These are phyloP conservation scores for Gouania willdenowi DNA, from an alignment of 2,797 vertebrate genomes.

Conservation along the genomic window DNA sequence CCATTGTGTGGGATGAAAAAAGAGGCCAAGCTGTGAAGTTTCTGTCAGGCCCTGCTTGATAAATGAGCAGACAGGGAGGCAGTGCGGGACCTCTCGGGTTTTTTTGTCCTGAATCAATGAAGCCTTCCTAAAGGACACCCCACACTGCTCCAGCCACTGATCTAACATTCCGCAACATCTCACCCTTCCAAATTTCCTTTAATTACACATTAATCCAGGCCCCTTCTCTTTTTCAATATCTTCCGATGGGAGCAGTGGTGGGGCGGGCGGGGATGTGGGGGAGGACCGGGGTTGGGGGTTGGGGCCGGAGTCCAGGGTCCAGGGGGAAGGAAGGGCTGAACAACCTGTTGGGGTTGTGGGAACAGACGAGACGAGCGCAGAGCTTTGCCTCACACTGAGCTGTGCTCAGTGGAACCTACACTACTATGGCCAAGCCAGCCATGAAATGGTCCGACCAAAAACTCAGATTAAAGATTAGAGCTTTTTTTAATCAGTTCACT, in stretches of 20 bases:
- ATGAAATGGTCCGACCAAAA: constrained; percentile 19
- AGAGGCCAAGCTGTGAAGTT: constrained; percentile 91
- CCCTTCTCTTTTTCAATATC: constrained; percentile 97
- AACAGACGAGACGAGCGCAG: constrained; percentile 62
- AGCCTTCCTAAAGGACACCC: constrained; percentile 99
- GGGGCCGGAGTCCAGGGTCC: constrained; percentile 60
- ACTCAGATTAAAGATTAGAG: no score
- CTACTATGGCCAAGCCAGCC: constrained; percentile 32
- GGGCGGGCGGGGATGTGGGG: constrained; percentile 61
- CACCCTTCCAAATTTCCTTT: constrained; percentile 99
- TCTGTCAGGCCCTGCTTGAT: constrained; percentile 95
- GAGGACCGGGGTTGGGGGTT: constrained; percentile 61
- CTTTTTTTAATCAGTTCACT: no score
- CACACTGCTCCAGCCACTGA: constrained; percentile 99
- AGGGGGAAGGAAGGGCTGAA: constrained; percentile 69
- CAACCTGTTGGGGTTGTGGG: constrained; percentile 80
- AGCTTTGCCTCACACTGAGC: constrained; percentile 53
- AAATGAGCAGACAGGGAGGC: constrained; percentile 99
- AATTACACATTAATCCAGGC: constrained; percentile 98
- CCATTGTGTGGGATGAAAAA: constrained; percentile 89
- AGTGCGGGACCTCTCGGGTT: constrained; percentile 84
- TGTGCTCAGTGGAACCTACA: constrained; percentile 30
- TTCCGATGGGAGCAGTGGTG: constrained; percentile 82
- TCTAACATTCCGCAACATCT: constrained; percentile 99
- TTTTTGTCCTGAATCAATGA: constrained; percentile 99